These are phyloP conservation scores for Leptosomus discolor DNA, from an alignment of 2,113 vertebrate species.

Conservation along the genomic window DNA sequence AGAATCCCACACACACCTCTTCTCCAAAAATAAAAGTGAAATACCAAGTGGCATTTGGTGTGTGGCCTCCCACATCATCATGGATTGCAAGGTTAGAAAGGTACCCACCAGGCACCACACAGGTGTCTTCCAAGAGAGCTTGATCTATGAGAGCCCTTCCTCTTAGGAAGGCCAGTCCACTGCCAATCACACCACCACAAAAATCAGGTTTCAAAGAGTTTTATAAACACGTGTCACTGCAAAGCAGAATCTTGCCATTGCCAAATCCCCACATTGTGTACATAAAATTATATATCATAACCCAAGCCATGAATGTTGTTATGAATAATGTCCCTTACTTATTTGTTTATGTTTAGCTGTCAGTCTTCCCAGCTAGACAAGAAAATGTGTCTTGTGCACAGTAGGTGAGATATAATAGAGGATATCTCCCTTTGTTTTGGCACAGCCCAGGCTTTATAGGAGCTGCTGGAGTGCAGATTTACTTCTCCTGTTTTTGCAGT, in stretches of 20 bases:
- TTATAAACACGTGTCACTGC: not conserved
- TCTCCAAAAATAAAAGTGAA: not conserved
- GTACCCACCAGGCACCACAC: not conserved
- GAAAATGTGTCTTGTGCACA: not conserved
- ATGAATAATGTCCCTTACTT: not conserved
- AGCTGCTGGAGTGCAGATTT: conserved; percentile 2
- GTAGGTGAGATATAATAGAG: not conserved
- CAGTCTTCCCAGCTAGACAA: not conserved
- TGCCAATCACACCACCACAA: not conserved
- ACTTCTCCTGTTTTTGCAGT: not conserved
- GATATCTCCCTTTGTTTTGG: not conserved
- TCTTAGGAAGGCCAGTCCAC: not conserved
- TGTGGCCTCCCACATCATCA: not conserved
- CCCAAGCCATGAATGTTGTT: not conserved
- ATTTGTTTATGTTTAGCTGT: not conserved
- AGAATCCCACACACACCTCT: not conserved
- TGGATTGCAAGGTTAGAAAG: not conserved
- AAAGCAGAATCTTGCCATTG: not conserved
- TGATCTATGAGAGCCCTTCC: not conserved
- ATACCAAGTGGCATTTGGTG: not conserved
- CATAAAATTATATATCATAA: not conserved
- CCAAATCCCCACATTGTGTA: not conserved
- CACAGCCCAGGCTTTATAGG: not conserved
- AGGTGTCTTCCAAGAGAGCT: not conserved
- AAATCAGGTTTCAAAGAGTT: not conserved